These are phyloP conservation scores for Morone chrysops DNA, from an alignment of 2,113 vertebrate species.

Conservation along the genomic window DNA sequence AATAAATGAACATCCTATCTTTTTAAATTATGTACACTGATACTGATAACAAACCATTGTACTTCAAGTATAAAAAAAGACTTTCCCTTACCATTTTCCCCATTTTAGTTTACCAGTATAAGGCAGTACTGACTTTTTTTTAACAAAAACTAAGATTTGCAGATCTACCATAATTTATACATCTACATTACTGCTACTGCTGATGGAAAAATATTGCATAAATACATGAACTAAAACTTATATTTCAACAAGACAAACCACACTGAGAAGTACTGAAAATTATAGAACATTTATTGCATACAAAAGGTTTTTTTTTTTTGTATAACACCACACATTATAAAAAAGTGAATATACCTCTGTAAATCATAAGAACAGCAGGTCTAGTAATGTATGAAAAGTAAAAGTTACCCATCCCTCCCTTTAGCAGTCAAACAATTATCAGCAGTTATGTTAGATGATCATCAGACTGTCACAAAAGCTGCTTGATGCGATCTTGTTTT, in stretches of 20 bases:
- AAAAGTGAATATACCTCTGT: constrained; percentile 1
- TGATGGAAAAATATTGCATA: not conserved
- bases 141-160: too few relatives aligned
- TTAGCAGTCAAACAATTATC: not conserved
- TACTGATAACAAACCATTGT: not conserved
- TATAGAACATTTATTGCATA: constrained; percentile 58
- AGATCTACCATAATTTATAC: not conserved
- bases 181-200: not conserved
- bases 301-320: constrained; percentile 14
- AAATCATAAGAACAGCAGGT: constrained; percentile 7
- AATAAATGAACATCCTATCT: too few relatives aligned
- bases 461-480: not conserved
- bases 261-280: constrained; percentile 18
- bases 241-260: constrained; percentile 14
- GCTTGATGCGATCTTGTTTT: constrained; percentile 23
- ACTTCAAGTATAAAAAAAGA: not conserved
- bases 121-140: too few relatives aligned
- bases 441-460: constrained; percentile 8
- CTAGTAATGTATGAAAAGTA: constrained; percentile 5
- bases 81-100: not conserved
- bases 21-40: too few relatives aligned
- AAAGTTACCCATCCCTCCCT: not conserved
- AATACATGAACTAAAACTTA: not conserved
- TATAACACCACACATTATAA: constrained; percentile 27
- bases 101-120: not conserved